phyloP scores from a whole-genome alignment of 1,140 invertebrate genomes.

The Heliconius hewitsoni region DNA sequence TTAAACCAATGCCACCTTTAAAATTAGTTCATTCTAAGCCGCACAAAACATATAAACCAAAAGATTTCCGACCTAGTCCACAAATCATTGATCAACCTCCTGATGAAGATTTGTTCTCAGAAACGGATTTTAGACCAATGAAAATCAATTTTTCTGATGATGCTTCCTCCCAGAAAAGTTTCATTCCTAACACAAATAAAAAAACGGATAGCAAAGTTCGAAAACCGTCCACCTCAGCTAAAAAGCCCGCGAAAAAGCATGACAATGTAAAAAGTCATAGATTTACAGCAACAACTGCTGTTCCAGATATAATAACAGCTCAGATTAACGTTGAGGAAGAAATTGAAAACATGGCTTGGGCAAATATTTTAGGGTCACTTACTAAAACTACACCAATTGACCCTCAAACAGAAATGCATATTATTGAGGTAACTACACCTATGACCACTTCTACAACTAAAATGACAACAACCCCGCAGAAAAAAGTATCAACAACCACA shows the following conservation, averaged over 20 bases:
- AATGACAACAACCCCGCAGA: slow-evolving; percentile 29
- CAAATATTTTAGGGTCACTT: slow-evolving; percentile 64
- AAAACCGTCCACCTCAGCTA: slow-evolving; percentile 47
- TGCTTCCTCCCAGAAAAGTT: slow-evolving; percentile 43
- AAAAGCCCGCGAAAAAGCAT: slow-evolving; percentile 64
- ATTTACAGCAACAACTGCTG: slow-evolving; percentile 45
- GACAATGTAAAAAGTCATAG: slow-evolving; percentile 52
- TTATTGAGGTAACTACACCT: slow-evolving; percentile 46
- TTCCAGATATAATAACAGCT: slow-evolving; percentile 70
- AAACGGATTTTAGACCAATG: slow-evolving; percentile 70
- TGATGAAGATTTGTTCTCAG: slow-evolving; percentile 60
- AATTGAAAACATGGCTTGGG: slow-evolving; percentile 58
- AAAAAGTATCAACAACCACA: slow-evolving; percentile 43
- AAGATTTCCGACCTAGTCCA: slow-evolving; percentile 72
- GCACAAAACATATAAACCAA: slow-evolving; percentile 50
- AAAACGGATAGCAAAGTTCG: slow-evolving; percentile 48
- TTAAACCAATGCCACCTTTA: slow-evolving; percentile 75
- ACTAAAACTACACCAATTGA: slow-evolving; percentile 65
- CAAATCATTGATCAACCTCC: slow-evolving; percentile 58
- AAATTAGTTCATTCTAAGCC: slow-evolving; percentile 56
- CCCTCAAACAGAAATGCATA: slow-evolving; percentile 34
- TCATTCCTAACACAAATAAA: slow-evolving; percentile 40
- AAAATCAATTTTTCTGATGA: slow-evolving; percentile 51
- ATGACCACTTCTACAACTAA: slow-evolving; percentile 42
- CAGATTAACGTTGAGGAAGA: slow-evolving; percentile 42